Percentiles rank a stretch among this genome's conserved stretches.
phyloP scores from a whole-genome alignment of 2,888 invertebrate species.

The Brachyopa scutellaris region DNA sequence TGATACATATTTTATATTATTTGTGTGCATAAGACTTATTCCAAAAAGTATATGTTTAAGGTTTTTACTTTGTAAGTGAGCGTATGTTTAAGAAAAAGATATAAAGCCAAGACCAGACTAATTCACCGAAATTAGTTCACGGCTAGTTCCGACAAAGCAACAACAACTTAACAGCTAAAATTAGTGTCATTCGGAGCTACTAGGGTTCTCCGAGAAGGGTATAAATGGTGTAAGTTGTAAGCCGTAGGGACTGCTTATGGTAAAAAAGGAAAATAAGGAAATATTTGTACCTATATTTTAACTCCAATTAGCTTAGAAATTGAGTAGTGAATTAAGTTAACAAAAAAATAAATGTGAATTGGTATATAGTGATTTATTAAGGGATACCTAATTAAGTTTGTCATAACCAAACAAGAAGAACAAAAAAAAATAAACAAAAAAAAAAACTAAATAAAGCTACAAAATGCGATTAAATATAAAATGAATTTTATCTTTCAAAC shows the following conservation, averaged over 20 bases:
- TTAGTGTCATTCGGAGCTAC: not conserved
- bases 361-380: conserved; percentile 51
- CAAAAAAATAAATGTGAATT: conserved; percentile 27
- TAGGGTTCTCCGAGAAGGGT: conserved; percentile 3
- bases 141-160: conserved; percentile 16
- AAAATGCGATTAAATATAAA: not conserved
- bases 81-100: not conserved
- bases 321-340: conserved; percentile 57
- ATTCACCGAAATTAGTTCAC: conserved; percentile 7
- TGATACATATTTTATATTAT: conserved; percentile 50
- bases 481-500: too few relatives aligned
- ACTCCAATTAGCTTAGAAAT: conserved; percentile 16
- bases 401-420: conserved; percentile 43
- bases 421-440: too few relatives aligned
- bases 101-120: conserved; percentile 4
- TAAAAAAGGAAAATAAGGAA: conserved; percentile 4
- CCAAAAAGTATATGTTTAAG: conserved; percentile 70
- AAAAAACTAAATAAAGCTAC: not conserved
- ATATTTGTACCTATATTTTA: conserved; percentile 39
- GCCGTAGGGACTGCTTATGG: conserved; percentile 19
- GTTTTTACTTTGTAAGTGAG: conserved; percentile 58
- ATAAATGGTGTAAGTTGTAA: conserved; percentile 24
- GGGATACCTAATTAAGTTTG: conserved; percentile 44
- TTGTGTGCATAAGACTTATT: conserved; percentile 71
- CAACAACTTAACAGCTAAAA: not conserved